Evolutionary conservation across 2,888 invertebrate genomes (phyloP).

Genomic region (Heliconius cydno): DNA sequence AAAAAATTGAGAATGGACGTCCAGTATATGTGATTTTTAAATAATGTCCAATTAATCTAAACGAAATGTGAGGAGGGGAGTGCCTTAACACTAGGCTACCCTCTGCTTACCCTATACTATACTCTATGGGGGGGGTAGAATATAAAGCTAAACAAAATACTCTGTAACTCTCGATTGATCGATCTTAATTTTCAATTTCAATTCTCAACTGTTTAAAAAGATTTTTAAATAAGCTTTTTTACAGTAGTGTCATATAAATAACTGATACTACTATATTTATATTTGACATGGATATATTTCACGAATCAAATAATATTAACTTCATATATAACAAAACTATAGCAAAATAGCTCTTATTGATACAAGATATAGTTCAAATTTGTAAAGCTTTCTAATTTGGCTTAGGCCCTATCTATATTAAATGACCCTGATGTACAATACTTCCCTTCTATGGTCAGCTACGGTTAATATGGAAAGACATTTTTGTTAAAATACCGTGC

Average conservation of each 20-base stretch:
- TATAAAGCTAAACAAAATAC: no score
- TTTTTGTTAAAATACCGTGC: background rate
- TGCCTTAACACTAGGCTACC: no score
- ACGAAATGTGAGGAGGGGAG: no score
- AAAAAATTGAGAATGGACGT: no score
- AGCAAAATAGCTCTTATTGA: background rate
- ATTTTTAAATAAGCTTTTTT: background rate
- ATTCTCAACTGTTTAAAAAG: no score
- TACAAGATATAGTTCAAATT: background rate
- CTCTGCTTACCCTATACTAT: no score
- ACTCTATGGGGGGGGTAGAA: no score
- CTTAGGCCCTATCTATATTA: background rate
- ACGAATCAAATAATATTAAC: background rate
- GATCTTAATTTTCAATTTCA: no score
- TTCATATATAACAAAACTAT: background rate
- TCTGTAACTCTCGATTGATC: no score
- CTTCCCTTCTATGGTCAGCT: slow-evolving; percentile 23
- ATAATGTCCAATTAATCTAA: no score
- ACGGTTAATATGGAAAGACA: slow-evolving; percentile 14
- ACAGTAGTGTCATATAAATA: background rate
- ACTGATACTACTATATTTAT: background rate
- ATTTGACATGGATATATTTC: background rate
- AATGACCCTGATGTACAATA: background rate
- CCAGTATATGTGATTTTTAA: no score
- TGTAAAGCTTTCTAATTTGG: background rate